Percentiles rank a stretch among this genome's conserved stretches.
phyloP scores from a whole-genome alignment of 2,888 invertebrate species.

The Carabus problematicus region DNA sequence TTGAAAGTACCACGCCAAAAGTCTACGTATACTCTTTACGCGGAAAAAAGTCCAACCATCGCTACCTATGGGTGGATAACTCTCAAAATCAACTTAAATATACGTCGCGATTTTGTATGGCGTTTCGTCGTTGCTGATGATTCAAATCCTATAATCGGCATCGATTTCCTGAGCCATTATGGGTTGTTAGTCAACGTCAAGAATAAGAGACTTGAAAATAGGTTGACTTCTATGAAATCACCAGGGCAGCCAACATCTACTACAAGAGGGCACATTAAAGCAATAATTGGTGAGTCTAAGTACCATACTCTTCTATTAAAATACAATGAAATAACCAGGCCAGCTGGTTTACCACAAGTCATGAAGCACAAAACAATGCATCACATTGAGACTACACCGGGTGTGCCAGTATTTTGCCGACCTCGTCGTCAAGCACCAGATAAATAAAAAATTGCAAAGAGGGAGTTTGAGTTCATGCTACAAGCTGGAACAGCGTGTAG shows the following conservation, averaged over 20 bases:
- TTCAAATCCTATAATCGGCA: constrained; percentile 51
- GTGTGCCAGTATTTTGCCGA: neutral
- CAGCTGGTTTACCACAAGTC: constrained; percentile 1
- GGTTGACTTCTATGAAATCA: neutral
- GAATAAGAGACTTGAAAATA: constrained; percentile 35
- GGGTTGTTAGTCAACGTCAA: constrained; percentile 49
- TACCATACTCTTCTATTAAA: neutral
- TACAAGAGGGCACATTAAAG: neutral
- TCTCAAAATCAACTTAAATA: constrained; percentile 47
- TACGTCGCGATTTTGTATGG: constrained; percentile 49
- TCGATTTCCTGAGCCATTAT: constrained; percentile 50
- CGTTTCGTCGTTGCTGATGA: constrained; percentile 51
- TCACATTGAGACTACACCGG: neutral
- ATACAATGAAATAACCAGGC: neutral
- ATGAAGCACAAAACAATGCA: no score
- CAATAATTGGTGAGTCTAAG: neutral
- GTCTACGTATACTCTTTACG: constrained; percentile 48
- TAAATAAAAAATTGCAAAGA: constrained; percentile 10
- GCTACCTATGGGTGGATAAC: constrained; percentile 48
- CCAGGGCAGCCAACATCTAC: no score
- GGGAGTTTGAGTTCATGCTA: constrained; percentile 4
- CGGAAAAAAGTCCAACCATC: constrained; percentile 50
- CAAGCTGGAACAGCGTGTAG: neutral
- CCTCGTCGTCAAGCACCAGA: constrained; percentile 8
- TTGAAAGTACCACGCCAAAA: constrained; percentile 30